A percentile compares a stretch with the other conserved stretches of the same genome.
These are phyloP conservation scores for Cochlearius cochlearius DNA, from an alignment of 2,113 vertebrate species.

Conservation along the genomic window DNA sequence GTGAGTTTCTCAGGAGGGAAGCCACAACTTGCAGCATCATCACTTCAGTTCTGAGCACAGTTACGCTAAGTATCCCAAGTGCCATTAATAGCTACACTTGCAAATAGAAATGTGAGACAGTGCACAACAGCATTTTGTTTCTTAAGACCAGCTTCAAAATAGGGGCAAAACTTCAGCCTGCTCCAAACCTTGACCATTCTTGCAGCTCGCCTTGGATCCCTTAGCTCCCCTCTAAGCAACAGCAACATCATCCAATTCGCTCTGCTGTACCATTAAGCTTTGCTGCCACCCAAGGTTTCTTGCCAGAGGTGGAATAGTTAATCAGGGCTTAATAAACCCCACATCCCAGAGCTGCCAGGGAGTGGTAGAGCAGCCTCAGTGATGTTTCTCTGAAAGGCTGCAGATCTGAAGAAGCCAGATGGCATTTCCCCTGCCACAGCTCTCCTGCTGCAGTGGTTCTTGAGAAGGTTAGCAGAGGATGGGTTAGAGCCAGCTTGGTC, in stretches of 20 bases:
- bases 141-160: background rate
- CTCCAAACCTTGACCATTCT: background rate
- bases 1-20: background rate
- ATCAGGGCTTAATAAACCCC: background rate
- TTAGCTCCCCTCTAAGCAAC: background rate
- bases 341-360: background rate
- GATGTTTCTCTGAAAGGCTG: background rate
- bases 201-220: background rate
- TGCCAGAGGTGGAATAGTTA: background rate
- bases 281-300: background rate
- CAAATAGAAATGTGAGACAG: background rate
- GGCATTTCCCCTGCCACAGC: background rate
- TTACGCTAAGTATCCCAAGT: background rate
- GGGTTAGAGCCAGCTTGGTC: background rate
- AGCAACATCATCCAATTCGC: background rate
- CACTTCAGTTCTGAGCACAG: background rate
- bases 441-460: background rate
- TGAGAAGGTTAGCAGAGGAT: background rate
- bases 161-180: background rate
- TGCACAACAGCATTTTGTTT: background rate
- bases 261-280: background rate
- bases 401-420: background rate
- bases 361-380: background rate
- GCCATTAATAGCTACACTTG: conserved; percentile 21
- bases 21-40: conserved; percentile 24